Evolutionary conservation across 2,888 invertebrate genomes (phyloP).

Genomic region (Incurvaria masculella): DNA sequence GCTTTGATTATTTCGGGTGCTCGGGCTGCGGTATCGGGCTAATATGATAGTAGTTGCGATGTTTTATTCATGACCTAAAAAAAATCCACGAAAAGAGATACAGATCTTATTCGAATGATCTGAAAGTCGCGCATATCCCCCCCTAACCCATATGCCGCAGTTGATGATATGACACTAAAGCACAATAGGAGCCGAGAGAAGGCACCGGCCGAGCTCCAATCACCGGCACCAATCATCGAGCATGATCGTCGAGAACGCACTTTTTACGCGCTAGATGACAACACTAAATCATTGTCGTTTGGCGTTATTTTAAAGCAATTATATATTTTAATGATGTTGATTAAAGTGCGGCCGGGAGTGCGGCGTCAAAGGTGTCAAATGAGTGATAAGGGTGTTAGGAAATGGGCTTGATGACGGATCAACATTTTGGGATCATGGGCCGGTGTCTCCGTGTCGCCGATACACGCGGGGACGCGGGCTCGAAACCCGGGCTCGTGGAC

Average conservation of each 20-base stretch:
- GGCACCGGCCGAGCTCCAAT: slow-evolving; percentile 6
- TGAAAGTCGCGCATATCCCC: neutral
- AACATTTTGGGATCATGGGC: neutral
- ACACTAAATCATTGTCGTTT: slow-evolving; percentile 19
- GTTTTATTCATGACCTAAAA: too few relatives aligned
- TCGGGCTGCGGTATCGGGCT: too few relatives aligned
- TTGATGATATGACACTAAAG: slow-evolving; percentile 6
- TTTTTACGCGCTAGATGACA: slow-evolving; percentile 26
- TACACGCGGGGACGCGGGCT: neutral
- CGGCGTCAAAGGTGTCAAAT: slow-evolving; percentile 7
- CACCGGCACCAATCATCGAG: slow-evolving; percentile 21
- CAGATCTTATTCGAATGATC: neutral
- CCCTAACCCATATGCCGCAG: neutral
- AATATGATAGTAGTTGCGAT: too few relatives aligned
- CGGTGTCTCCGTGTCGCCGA: neutral
- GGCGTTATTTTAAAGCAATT: slow-evolving; percentile 23
- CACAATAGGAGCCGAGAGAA: slow-evolving; percentile 10
- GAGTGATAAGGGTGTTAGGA: slow-evolving; percentile 4
- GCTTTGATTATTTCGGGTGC: too few relatives aligned
- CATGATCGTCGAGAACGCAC: slow-evolving; percentile 25
- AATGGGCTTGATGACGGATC: neutral
- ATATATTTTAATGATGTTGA: slow-evolving; percentile 17
- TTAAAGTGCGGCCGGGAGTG: slow-evolving; percentile 6
- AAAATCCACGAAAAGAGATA: too few relatives aligned
- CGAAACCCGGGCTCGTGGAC: too few relatives aligned